A percentile compares a stretch with the other conserved stretches of the same genome.
Conservation (phyloP, 1,140 invertebrate genomes). For the Nymphalis io region DNA sequence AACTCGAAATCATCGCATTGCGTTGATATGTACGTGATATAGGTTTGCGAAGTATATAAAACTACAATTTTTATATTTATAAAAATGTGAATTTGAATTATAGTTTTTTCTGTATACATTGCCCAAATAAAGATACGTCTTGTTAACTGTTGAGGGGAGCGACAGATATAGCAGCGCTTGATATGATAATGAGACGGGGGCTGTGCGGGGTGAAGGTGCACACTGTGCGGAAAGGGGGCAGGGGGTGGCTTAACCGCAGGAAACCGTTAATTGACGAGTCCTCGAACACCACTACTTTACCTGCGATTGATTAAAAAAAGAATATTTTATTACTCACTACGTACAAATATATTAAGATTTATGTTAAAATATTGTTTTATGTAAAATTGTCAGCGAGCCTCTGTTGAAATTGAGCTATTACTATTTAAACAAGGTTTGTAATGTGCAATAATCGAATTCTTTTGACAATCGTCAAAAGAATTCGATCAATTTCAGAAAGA, state of each 20-base stretch:
- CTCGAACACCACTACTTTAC: constrained; percentile 15
- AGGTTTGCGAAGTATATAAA: no score
- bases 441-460: not conserved
- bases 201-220: not conserved
- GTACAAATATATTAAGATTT: constrained; percentile 3
- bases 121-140: constrained; percentile 20
- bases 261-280: constrained; percentile 37
- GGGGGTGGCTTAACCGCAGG: constrained; percentile 14
- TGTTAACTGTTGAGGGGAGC: constrained; percentile 16
- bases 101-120: no score
- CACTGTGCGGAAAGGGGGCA: no score
- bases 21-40: no score
- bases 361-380: constrained; percentile 5
- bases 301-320: constrained; percentile 35
- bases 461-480: not conserved
- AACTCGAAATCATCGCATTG: no score
- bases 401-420: not conserved
- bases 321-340: constrained; percentile 28
- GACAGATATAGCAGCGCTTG: constrained; percentile 9
- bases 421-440: not conserved
- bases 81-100: no score
- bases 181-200: constrained; percentile 28
- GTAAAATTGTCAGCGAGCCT: not conserved
- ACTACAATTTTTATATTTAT: no score
- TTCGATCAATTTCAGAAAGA: no score